These are phyloP conservation scores for Verasper variegatus DNA, from an alignment of 2,113 vertebrate species.

Conservation along the genomic window DNA sequence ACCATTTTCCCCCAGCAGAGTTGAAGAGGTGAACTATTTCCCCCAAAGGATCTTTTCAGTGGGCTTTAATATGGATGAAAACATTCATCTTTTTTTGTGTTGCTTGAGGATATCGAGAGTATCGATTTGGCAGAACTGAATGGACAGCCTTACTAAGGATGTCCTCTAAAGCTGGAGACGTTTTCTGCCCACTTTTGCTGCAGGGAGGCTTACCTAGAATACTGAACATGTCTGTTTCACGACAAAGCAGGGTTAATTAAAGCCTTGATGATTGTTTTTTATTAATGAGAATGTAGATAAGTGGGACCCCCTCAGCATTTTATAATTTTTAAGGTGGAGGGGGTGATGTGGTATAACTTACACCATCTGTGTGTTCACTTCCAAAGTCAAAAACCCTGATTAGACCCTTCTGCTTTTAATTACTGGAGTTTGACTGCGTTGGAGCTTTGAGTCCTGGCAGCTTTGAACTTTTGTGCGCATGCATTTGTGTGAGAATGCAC, in stretches of 20 bases:
- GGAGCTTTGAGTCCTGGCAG: constrained; percentile 34
- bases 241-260: constrained; percentile 60
- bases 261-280: constrained; percentile 47
- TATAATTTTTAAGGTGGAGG: constrained; percentile 7
- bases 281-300: constrained; percentile 55
- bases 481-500: constrained; percentile 15
- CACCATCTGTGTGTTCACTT: constrained; percentile 28
- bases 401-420: constrained; percentile 48
- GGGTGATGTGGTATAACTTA: constrained; percentile 9
- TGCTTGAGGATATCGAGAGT: constrained; percentile 57
- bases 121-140: constrained; percentile 62
- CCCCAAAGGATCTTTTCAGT: constrained; percentile 62
- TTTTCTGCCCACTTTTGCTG: constrained; percentile 11
- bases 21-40: constrained; percentile 72
- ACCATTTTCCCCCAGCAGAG: constrained; percentile 59
- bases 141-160: constrained; percentile 38
- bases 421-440: constrained; percentile 17
- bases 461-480: constrained; percentile 31
- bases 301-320: constrained; percentile 20
- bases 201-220: constrained; percentile 23
- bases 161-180: constrained; percentile 57
- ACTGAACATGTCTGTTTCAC: constrained; percentile 11
- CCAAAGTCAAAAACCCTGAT: constrained; percentile 53
- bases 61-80: constrained; percentile 75
- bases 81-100: constrained; percentile 71